Evolutionary conservation across 1,140 invertebrate species (phyloP).

Genomic region (Sminthurides bifidus): DNA sequence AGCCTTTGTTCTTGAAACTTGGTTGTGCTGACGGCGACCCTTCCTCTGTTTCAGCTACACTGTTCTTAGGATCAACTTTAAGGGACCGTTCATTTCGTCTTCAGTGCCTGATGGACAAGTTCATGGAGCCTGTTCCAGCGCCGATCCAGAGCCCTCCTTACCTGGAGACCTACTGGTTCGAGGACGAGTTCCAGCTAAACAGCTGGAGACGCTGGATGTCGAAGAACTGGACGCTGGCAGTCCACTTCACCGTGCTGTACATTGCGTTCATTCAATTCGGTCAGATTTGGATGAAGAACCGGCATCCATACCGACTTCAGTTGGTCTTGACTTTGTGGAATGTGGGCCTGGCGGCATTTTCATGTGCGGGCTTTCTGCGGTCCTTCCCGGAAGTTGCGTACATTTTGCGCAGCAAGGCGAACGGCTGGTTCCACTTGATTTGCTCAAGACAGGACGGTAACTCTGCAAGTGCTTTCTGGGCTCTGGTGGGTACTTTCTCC

Average conservation of each 20-base stretch:
- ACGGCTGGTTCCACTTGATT: slow-evolving; percentile 18
- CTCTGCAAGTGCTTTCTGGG: slow-evolving; percentile 10
- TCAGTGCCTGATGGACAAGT: slow-evolving; percentile 1
- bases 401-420: slow-evolving; percentile 14
- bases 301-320: slow-evolving; percentile 74
- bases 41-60: background rate
- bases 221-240: slow-evolving; percentile 85
- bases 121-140: slow-evolving; percentile 10
- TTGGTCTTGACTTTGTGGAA: slow-evolving; percentile 84
- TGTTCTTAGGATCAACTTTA: background rate
- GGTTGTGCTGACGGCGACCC: too few species aligned
- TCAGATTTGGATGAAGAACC: slow-evolving; percentile 80
- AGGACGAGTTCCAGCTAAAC: slow-evolving; percentile 65
- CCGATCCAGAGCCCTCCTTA: slow-evolving; percentile 18
- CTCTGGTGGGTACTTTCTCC: slow-evolving; percentile 1
- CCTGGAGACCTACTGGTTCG: slow-evolving; percentile 16
- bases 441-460: slow-evolving; percentile 23
- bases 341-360: slow-evolving; percentile 71
- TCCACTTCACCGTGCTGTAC: slow-evolving; percentile 81
- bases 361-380: slow-evolving; percentile 19
- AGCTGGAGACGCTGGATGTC: slow-evolving; percentile 86
- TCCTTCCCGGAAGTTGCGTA: slow-evolving; percentile 21
- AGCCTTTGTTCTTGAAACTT: too few species aligned
- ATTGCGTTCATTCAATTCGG: slow-evolving; percentile 86
- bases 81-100: too few species aligned